These are phyloP conservation scores for Petrocephalus sullivani DNA, from an alignment of 2,797 vertebrate genomes.

Conservation along the genomic window DNA sequence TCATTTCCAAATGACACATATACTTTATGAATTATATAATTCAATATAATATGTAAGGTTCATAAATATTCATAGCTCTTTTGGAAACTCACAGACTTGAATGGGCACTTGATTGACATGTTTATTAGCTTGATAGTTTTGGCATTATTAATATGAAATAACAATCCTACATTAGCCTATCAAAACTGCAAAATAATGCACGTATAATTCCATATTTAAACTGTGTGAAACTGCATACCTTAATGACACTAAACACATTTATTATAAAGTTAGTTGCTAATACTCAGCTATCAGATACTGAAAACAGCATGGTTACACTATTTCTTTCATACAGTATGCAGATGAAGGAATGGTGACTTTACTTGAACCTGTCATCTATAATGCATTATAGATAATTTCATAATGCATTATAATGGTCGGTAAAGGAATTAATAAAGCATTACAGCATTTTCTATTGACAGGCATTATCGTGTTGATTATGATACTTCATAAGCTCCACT, in stretches of 20 bases:
- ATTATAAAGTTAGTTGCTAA: neutral
- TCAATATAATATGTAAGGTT: neutral
- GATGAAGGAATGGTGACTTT: neutral
- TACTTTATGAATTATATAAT: neutral
- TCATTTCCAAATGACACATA: neutral
- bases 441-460: neutral
- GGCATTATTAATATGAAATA: neutral
- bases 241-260: neutral
- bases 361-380: neutral
- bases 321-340: neutral
- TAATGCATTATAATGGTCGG: neutral
- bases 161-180: neutral
- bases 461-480: neutral
- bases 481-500: neutral
- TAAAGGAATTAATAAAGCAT: neutral
- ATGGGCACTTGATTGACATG: neutral
- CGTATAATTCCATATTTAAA: neutral
- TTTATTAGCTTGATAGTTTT: neutral
- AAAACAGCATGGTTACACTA: neutral
- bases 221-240: neutral
- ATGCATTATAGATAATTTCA: neutral
- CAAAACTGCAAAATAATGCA: neutral
- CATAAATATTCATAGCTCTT: conserved; percentile 4
- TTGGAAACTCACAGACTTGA: neutral
- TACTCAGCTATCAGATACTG: neutral